Conservation (phyloP, 2,888 invertebrate genomes). For the Phasia obesa region DNA sequence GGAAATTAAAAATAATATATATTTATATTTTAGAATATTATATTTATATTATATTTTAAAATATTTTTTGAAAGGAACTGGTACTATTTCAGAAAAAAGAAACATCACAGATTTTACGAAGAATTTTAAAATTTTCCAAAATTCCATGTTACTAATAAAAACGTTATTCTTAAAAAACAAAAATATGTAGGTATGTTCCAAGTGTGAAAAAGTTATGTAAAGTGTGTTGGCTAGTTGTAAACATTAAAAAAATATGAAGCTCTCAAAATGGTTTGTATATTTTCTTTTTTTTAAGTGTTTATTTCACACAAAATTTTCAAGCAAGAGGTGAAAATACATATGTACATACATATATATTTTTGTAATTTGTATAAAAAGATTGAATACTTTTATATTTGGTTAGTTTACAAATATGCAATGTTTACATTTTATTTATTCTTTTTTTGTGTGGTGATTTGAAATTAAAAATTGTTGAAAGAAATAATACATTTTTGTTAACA, state of each 20-base stretch:
- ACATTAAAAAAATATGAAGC: not conserved
- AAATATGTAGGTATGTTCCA: too few relatives aligned
- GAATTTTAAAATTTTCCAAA: too few relatives aligned
- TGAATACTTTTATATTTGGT: constrained; percentile 8
- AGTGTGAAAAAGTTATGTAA: too few relatives aligned
- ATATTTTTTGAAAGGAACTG: too few relatives aligned
- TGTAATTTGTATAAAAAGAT: constrained; percentile 22
- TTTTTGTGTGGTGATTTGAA: constrained; percentile 6
- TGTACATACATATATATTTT: not conserved
- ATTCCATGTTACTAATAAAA: too few relatives aligned
- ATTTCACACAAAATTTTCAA: not conserved
- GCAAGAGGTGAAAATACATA: not conserved
- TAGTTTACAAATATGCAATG: constrained; percentile 16
- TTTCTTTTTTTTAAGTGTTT: not conserved
- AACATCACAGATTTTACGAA: too few relatives aligned
- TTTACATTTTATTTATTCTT: constrained; percentile 27
- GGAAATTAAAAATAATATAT: too few relatives aligned
- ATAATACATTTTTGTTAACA: constrained; percentile 27
- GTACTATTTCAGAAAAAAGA: too few relatives aligned
- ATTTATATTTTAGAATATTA: too few relatives aligned
- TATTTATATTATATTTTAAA: too few relatives aligned
- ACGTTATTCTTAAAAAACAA: too few relatives aligned
- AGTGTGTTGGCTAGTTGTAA: too few relatives aligned
- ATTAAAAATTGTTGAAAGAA: constrained; percentile 17
- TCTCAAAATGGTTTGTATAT: not conserved